These are phyloP conservation scores for Drosophila nigromelanica DNA, from an alignment of 1,140 invertebrate species.

Conservation along the genomic window DNA sequence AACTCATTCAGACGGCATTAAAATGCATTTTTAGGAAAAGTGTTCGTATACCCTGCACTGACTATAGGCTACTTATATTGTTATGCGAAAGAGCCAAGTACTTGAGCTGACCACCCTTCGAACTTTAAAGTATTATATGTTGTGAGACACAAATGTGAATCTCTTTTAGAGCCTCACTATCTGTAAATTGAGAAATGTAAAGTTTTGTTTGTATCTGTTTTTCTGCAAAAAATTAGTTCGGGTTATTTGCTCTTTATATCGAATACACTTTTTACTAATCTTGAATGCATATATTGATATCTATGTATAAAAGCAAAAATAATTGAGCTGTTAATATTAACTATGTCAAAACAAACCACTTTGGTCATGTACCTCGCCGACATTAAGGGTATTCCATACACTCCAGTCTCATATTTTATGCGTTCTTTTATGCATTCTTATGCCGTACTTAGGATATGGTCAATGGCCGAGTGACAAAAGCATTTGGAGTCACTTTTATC, in stretches of 20 bases:
- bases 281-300: too few relatives aligned
- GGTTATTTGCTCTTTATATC: too few relatives aligned
- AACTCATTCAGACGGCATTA: slow-evolving; percentile 16
- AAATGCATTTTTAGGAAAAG: slow-evolving; percentile 24
- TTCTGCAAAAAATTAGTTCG: too few relatives aligned
- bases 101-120: not conserved
- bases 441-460: slow-evolving; percentile 1
- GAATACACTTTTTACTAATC: too few relatives aligned
- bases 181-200: too few relatives aligned
- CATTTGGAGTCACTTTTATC: slow-evolving; percentile 8
- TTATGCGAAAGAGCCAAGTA: not conserved
- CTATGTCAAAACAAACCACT: not conserved
- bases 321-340: too few relatives aligned
- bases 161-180: too few relatives aligned
- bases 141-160: not conserved
- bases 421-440: slow-evolving; percentile 2
- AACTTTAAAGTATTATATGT: not conserved
- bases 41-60: slow-evolving; percentile 1
- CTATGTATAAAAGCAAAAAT: too few relatives aligned
- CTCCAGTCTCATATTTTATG: slow-evolving; percentile 5
- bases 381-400: not conserved
- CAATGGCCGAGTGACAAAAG: slow-evolving; percentile 19
- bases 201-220: too few relatives aligned
- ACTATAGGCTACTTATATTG: not conserved
- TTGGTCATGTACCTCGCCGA: not conserved